Evolutionary conservation across 1,140 invertebrate species (phyloP), one percentile per base, ranked within the genome.

Genomic region (Drosophila pseudoobscura): DNA sequence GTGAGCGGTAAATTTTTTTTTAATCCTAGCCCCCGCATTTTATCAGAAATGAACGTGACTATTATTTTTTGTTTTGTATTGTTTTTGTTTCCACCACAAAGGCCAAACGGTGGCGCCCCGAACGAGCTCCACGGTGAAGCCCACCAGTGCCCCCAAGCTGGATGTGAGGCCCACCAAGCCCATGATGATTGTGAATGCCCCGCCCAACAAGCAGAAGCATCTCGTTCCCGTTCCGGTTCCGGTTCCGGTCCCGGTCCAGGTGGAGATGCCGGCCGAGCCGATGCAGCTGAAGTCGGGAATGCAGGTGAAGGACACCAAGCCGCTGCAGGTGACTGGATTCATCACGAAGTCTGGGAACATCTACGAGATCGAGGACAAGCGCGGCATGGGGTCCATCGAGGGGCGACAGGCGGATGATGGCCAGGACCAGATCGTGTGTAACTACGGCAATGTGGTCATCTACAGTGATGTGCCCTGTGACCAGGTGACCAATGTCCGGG

Each of bases 1-100:
- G 83, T 88, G 83, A 88, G 83, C 83, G 83, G 83, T 88, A 88
- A 88, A 88, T 88, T 87, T 87, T 88, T 88, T 83, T 88, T 88
- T 58, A 54, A n/a, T 20, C 3, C 8, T 47, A 20, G 2, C 0
- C 11, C 0, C 7, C 9, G 35, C 17, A 13, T 6, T 2, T 3
- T 35, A 44, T 26, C 29, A 35, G 50, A 20, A 45, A 17, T 66
- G 2, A 26, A 31, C 45, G 31, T 29, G 20, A 24, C 11, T 50
- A 9, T 17, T 9, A 1, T 46, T 44, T 20, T 35, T 9, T 39
- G 15, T 3, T 29, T 45, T 29, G 13, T 20, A 11, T n/a, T 46
- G 22, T 47, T 22, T 57, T 5, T 17, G 26, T 7, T 2, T 8
- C 8, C 7, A 7, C 13, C 83, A 60, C 15, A 44, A 50, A 29